Evolutionary conservation across 2,888 invertebrate genomes (phyloP), one percentile per base, ranked within the genome.

Genomic region (Trissoscelio sp.): DNA sequence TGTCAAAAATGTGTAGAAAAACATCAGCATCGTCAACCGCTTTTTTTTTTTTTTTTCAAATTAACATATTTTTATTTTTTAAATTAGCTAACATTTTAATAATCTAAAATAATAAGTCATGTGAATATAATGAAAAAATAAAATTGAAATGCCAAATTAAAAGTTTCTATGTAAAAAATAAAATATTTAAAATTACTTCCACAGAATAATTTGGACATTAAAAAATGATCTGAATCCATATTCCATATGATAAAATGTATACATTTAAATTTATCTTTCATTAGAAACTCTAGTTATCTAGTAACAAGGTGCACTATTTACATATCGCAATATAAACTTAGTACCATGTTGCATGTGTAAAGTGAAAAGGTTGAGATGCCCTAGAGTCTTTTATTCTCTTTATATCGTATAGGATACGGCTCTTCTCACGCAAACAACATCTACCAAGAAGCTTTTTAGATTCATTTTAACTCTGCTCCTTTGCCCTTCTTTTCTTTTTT

Each of bases 401-500:
- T 60, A 48, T 16, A 62, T 53, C 57, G n/a, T n/a, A 22, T 44
- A 39, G 37, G n/a, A 51, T 48, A 53, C 64, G 44, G 55, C 46
- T 62, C 73, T 64, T 46, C 44, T 64, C 74, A 16, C 55, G 73
- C 73, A 64, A 64, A 55, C 60, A 62, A 60, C 57, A 39, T 37
- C 66, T 48, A 20, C 64, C 22, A 44, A 28, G 60, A 14, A 28
- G 72, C 60, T 60, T 64, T 66, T 73, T 55, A 73, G 22, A 62
- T 53, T 31, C 31, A 39, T 34, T 66, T 66, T 39, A 73, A 55
- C 42, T 53, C 60, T 44, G 44, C 31, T 55, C 20, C 62, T 42
- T 42, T 34, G 24, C 22, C 14, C 14, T 34, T 37, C 34, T 22
- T 48, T 39, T 37, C 16, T 14, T 24, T 6, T 24, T 4, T 24